Evolutionary conservation across 2,797 vertebrate genomes (phyloP), one percentile per base, ranked within the genome.

Genomic region (Coranthus polyacanthus): DNA sequence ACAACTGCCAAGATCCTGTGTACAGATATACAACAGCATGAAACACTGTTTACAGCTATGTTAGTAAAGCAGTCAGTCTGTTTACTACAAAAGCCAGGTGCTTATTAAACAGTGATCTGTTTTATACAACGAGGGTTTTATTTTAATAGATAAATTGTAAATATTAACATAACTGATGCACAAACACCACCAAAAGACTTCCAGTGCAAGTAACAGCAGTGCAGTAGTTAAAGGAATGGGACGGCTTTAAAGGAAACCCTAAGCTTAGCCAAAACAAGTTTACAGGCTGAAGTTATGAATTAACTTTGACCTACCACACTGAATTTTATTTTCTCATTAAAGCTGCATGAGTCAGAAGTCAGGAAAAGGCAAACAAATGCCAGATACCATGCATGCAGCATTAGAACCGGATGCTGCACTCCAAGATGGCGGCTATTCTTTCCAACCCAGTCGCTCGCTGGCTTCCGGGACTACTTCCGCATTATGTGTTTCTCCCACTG

Each of bases 51-150:
- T n/a, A n/a, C n/a, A n/a, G n/a, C n/a, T 29, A 13, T 18, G 60
- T 62, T 55, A 52, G 29, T 36, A 3, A 51, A 34, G 16, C 12
- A 44, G 42, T 55, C 46, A 17, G 10, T 24, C 12, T 49, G 60
- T 68, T 71, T 57, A 56, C 52, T 9, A 68, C 6, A 2, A 55
- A 24, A 69, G 42, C 10, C 57, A 59, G 21, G 22, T 67, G 66
- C 57, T 20, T 70, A 55, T 58, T 56, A 32, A 52, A 45, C 2
- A 4, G 18, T 24, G 62, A 32, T 17, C 9, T 43, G 68, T 50
- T 80, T 57, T 37, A 59, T 20, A n/a, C 52, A 57, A 41, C 42
- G 16, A 32, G 22, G 15, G 17, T 16, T 41, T 37, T 60, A 10
- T 45, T 24, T 52, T 53, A 29, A 22, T 9, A 26, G 10, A 42